Evolutionary conservation across 2,888 invertebrate genomes (phyloP).

Genomic region (Ornithoptera alexandrae): DNA sequence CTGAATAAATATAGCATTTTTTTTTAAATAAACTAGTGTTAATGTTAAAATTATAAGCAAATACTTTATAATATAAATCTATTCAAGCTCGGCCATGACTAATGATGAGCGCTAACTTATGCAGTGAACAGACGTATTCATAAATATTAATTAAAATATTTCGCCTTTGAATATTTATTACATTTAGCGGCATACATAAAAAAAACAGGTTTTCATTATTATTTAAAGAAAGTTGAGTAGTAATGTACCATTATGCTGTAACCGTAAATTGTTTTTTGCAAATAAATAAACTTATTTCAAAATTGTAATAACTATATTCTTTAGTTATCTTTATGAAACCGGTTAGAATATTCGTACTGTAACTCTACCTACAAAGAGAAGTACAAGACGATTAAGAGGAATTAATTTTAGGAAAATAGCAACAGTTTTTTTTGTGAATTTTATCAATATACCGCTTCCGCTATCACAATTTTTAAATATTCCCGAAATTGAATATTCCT

Average conservation of each 20-base stretch:
- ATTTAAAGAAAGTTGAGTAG: constrained; percentile 9
- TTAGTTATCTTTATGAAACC: no score
- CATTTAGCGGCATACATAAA: neutral
- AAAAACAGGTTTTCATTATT: constrained; percentile 2
- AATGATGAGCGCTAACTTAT: neutral
- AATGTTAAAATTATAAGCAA: no score
- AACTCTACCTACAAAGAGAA: no score
- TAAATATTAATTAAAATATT: neutral
- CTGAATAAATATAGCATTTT: neutral
- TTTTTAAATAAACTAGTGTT: no score
- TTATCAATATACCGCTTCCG: no score
- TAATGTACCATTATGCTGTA: neutral
- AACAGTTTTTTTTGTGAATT: no score
- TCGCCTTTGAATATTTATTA: constrained; percentile 1
- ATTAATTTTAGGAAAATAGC: no score
- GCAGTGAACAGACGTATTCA: neutral
- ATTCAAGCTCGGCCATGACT: neutral
- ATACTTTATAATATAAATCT: neutral
- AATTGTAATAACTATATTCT: no score
- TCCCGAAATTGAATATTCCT: no score
- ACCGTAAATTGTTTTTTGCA: neutral
- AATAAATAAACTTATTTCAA: neutral
- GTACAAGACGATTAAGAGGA: no score
- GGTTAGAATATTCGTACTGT: no score
- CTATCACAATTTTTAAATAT: no score